Base-by-base conservation (phyloP, 2,888 invertebrate species). In the Dione juno region DNA sequence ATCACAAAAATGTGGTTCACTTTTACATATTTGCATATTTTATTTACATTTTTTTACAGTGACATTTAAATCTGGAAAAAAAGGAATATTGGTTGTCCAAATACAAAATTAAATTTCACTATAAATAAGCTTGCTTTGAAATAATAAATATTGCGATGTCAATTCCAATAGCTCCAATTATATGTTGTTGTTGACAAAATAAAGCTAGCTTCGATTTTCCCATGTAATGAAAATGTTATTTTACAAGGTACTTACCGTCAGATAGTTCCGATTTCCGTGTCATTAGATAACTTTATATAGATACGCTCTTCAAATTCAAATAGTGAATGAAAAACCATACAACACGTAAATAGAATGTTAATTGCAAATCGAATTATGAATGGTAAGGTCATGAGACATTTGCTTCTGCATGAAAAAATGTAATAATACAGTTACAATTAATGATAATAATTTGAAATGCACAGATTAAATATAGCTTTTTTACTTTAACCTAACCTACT, bases 281-380 rank as follows among this genome's bases (percentile, higher is more conserved):
- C 82, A 84, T 87, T 85, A 84, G 80, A 83, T 83, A 85, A 85
- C 75, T 83, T 84, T 85, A 83, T 75, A 72, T 77, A 82, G 77
- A 81, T 81, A 84, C 82, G 81, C 82, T 80, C 80, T 82, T 82
- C 80, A 82, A 83, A 84, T 79, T 82, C 81, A 74, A 77, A 74
- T 80, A 81, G 84, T 83, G 84, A 80, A 82, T 82, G 78, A 78
- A 85, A 83, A 82, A 81, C 81, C 83, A 81, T 82, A 78, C 85
- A 86, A 86, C 28, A 81, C 79, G 78, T 81, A 81, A 84, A 86
- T 84, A 81, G 80, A 74, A 80, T 85, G 82, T 84, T 86, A 85
- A 87, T 86, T 84, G 77, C 77, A 75, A 81, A 83, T 84, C 80
- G 81, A 28, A 70, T 52, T 3, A 21, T 28, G 28, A 28, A 28